phyloP scores from a whole-genome alignment of 2,797 vertebrate genomes.

The Diceros bicornis region DNA sequence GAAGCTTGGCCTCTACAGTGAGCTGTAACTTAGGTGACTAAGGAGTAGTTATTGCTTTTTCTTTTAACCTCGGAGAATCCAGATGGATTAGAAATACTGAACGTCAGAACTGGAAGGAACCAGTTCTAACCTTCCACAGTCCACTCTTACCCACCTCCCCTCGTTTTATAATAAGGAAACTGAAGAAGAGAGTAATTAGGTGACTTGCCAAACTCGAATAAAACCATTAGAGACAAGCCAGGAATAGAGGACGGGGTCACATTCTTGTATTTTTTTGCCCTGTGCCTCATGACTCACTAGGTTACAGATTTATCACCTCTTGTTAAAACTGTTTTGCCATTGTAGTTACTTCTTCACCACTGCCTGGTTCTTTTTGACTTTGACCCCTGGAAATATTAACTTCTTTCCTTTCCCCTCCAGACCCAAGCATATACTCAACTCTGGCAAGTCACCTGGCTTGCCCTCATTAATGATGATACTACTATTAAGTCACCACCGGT shows the following conservation, averaged over 20 bases:
- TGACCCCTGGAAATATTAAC: background rate
- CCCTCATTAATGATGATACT: background rate
- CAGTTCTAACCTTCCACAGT: constrained; percentile 48
- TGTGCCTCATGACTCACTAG: background rate
- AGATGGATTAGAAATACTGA: constrained; percentile 52
- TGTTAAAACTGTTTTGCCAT: constrained; percentile 11
- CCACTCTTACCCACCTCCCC: background rate
- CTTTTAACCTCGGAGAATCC: constrained; percentile 54
- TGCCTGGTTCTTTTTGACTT: constrained; percentile 20
- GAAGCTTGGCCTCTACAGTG: background rate
- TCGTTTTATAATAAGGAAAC: constrained; percentile 64
- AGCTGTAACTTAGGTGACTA: constrained; percentile 48
- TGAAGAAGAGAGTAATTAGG: constrained; percentile 44
- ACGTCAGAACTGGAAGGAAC: constrained; percentile 53
- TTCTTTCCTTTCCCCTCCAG: background rate
- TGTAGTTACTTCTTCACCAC: background rate
- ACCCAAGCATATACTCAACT: background rate
- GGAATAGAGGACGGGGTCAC: background rate
- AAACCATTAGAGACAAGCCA: constrained; percentile 24
- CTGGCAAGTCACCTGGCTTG: background rate
- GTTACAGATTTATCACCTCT: constrained; percentile 22
- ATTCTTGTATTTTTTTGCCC: constrained; percentile 7
- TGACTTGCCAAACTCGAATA: constrained; percentile 54
- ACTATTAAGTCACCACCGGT: background rate
- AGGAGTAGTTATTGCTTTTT: constrained; percentile 30